Percentiles rank a stretch among this genome's conserved stretches.
Evolutionary conservation across 1,140 invertebrate genomes (phyloP).

Genomic region (Penaeus vannamei): DNA sequence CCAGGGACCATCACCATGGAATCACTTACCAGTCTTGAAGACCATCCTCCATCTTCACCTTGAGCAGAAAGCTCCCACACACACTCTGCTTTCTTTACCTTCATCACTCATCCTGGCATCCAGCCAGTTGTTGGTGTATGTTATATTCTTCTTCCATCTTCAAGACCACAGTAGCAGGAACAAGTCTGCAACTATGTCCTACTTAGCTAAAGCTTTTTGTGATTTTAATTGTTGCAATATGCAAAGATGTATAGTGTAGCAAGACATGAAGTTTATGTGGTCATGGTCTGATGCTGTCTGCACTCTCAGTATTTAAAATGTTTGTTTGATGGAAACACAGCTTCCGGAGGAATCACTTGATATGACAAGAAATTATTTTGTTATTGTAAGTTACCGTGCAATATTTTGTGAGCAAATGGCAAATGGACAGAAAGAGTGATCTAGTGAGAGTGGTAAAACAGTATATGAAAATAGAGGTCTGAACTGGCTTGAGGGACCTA

Average conservation of each 20-base stretch:
- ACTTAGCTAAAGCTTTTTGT: conserved; percentile 59
- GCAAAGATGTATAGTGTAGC: conserved; percentile 59
- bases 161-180: conserved; percentile 49
- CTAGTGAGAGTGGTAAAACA: background rate
- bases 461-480: background rate
- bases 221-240: conserved; percentile 60
- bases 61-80: background rate
- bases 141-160: background rate
- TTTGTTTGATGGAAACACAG: conserved; percentile 50
- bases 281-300: conserved; percentile 35
- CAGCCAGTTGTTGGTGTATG: background rate
- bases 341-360: conserved; percentile 40
- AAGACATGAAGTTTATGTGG: conserved; percentile 31
- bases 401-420: conserved; percentile 49
- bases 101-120: background rate
- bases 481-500: conserved; percentile 57
- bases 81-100: no score
- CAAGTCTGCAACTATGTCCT: conserved; percentile 57
- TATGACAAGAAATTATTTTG: conserved; percentile 35
- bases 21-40: conserved; percentile 26
- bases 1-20: conserved; percentile 53
- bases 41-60: background rate
- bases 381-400: conserved; percentile 52
- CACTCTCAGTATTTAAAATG: background rate
- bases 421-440: conserved; percentile 5